Base-by-base conservation (phyloP, 2,113 vertebrate species). In the Rhinolophus sinicus region DNA sequence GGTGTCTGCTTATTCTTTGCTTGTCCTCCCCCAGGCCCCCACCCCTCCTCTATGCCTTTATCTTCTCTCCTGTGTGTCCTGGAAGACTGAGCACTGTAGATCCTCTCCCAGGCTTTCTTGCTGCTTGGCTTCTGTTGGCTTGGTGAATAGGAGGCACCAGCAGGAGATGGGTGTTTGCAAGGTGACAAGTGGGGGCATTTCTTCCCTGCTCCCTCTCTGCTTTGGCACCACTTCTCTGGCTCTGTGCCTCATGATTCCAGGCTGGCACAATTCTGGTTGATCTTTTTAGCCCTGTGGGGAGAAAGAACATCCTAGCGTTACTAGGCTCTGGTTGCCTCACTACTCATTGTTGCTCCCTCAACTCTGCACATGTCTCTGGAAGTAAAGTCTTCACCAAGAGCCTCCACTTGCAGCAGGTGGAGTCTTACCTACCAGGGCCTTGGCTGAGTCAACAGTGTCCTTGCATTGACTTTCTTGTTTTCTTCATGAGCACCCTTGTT, bases 1-100 rank as follows among this genome's bases (percentile, higher is more conserved):
- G 8, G 50, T 18, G 6, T 24, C 44, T 16, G 35, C 6, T 14
- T 22, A 6, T 2, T 28, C 12, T 47, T 15, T 14, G 33, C 22
- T 83, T 44, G 5, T 13, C 19, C 52, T 4, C 16, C 6, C 19
- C 3, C 2, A 1, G 3, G 0, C n/a, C 50, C 4, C 13, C 18
- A 16, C 0, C 28, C 38, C 4, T 6, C 21, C 10, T 38, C 30
- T 40, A 14, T 52, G 28, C 44, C 77, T 76, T 85, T 8, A 1
- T 19, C 15, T 65, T 76, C 35, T 13, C 13, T 62, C 50, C 33
- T 67, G 35, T 44, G 44, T 14, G 60, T 93, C 67, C 35, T 10
- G n/a, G 16, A 40, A 83, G 80, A 35, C 50, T 80, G 58, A 47
- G 2, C 7, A 30, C 56, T 24, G 14, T 4, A 72, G 26, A n/a